Percentiles rank a stretch among this genome's conserved stretches.
phyloP scores from a whole-genome alignment of 2,888 invertebrate species.

The Drosophila maculinotata region DNA sequence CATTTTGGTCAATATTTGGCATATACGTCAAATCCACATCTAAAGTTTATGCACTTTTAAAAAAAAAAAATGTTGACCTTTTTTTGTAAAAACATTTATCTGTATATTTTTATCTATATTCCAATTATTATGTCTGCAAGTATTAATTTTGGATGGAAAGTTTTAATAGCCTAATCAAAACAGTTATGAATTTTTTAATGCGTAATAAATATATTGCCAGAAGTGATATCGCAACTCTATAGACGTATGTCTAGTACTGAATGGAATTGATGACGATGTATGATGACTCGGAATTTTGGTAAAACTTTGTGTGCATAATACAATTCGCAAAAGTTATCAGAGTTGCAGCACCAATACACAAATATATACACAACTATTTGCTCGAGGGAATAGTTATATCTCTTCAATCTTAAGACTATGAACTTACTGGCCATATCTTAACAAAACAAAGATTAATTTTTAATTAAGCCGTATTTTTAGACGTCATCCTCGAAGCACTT shows the following conservation, averaged over 20 bases:
- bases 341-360: neutral
- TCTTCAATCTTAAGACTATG: neutral
- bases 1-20: too few relatives aligned
- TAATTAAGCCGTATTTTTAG: slow-evolving; percentile 45
- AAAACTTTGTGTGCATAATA: neutral
- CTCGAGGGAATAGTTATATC: slow-evolving; percentile 13
- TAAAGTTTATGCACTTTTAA: too few relatives aligned
- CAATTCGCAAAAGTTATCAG: slow-evolving; percentile 13
- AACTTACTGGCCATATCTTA: slow-evolving; percentile 11
- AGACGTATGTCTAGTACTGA: slow-evolving; percentile 9
- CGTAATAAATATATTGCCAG: neutral
- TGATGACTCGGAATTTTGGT: neutral
- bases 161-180: neutral
- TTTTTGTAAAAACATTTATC: too few relatives aligned
- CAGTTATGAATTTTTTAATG: neutral
- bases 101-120: too few relatives aligned
- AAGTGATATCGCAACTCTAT: neutral
- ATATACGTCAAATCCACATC: too few relatives aligned
- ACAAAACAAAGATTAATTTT: slow-evolving; percentile 19
- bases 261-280: slow-evolving; percentile 7
- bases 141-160: slow-evolving; percentile 1
- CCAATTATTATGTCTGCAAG: neutral
- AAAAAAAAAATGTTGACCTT: too few relatives aligned
- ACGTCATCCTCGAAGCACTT: slow-evolving; percentile 23
- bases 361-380: neutral